Conservation (phyloP, 1,140 invertebrate species). For the Zaprionus lachaisei region DNA sequence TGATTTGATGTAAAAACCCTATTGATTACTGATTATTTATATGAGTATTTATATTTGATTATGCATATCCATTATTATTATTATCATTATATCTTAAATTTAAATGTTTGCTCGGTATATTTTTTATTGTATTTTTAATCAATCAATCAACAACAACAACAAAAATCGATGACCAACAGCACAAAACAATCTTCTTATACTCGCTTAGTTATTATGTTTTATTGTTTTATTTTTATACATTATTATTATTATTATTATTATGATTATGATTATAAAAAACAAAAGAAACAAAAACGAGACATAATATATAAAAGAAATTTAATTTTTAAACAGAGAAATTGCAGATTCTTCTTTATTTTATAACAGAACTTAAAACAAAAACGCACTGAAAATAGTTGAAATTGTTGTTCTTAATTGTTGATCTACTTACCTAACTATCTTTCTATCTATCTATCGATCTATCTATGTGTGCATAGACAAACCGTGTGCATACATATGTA, state of each 20-base stretch:
- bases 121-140: slow-evolving; percentile 46
- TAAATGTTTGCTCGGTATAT: slow-evolving; percentile 65
- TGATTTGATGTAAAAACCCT: slow-evolving; percentile 62
- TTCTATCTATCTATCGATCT: slow-evolving; percentile 17
- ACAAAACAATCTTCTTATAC: slow-evolving; percentile 67
- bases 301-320: slow-evolving; percentile 21
- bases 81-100: slow-evolving; percentile 50
- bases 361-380: slow-evolving; percentile 42
- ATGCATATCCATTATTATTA: slow-evolving; percentile 37
- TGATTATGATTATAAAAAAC: slow-evolving; percentile 15
- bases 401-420: slow-evolving; percentile 69
- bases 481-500: slow-evolving; percentile 17
- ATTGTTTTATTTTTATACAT: slow-evolving; percentile 59
- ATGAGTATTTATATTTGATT: slow-evolving; percentile 44
- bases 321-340: slow-evolving; percentile 45
- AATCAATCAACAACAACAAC: slow-evolving; percentile 39
- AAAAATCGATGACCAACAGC: slow-evolving; percentile 47
- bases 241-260: slow-evolving; percentile 42
- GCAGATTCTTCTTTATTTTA: slow-evolving; percentile 60
- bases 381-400: slow-evolving; percentile 68
- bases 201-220: slow-evolving; percentile 74
- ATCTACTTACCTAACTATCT: slow-evolving; percentile 30
- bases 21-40: slow-evolving; percentile 81
- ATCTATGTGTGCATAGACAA: slow-evolving; percentile 7
- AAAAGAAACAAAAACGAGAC: slow-evolving; percentile 18